Conservation (phyloP, 2,797 vertebrate species). For the Helostoma temminkii region DNA sequence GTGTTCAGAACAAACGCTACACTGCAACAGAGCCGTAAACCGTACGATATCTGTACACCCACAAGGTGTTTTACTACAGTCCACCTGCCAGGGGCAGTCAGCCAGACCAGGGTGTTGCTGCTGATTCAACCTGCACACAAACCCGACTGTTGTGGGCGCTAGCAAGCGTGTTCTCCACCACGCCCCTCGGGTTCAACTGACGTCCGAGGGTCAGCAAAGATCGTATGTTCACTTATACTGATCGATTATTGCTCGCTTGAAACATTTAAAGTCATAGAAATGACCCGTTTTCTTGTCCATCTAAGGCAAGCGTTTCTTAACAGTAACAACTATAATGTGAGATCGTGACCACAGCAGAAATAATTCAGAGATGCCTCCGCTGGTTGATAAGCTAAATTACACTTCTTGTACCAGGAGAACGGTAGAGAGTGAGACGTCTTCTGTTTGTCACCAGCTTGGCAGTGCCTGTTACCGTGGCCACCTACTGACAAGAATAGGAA, state of each 20-base stretch:
- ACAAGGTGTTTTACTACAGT: no score
- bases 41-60: background rate
- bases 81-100: background rate
- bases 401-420: slow-evolving; percentile 8
- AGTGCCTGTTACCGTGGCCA: slow-evolving; percentile 1
- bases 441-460: background rate
- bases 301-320: rapidly evolving
- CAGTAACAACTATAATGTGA: no score
- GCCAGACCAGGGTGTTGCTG: background rate
- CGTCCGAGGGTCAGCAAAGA: slow-evolving; percentile 31
- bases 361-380: background rate
- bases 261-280: background rate
- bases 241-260: no score
- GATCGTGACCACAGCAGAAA: background rate
- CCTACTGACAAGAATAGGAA: slow-evolving; percentile 5
- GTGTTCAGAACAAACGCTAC: slow-evolving; percentile 2
- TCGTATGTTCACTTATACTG: slow-evolving; percentile 1
- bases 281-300: no score
- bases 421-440: slow-evolving; percentile 2
- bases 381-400: background rate
- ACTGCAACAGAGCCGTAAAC: background rate
- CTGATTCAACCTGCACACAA: slow-evolving; percentile 24
- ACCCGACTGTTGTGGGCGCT: slow-evolving; percentile 22
- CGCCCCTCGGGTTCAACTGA: slow-evolving; percentile 63
- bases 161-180: slow-evolving; percentile 26